Evolutionary conservation across 2,113 vertebrate species (phyloP), one percentile per base, ranked within the genome.

Genomic region (Tragelaphus imberbis): DNA sequence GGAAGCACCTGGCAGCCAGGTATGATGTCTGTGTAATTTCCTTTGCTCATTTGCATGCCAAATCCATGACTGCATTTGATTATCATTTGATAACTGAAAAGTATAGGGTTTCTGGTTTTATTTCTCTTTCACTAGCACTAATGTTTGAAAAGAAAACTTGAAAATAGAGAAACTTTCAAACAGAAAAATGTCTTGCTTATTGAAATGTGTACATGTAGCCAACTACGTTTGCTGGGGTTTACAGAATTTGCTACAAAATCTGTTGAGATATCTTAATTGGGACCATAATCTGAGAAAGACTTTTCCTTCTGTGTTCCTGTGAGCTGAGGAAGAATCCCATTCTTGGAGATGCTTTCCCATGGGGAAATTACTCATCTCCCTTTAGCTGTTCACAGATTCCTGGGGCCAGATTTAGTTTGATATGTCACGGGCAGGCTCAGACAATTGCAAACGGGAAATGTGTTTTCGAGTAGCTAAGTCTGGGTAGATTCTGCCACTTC

Each of bases 41-140:
- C 27, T 61, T 85, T 82, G 85, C 68, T 94, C 28, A 51, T 55
- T 58, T 63, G 15, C 16, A 47, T 9, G 19, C 11, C 91, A 19
- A 68, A 85, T 9, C 65, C 36, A 65, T 12, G 17, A 27, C 53
- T 40, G 92, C 36, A 53, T 95, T 93, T 94, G 19, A 49, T 88
- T 90, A 75, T 40, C 86, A 88, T n/a, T 11, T 47, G 19, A 71
- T 40, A 63, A 12, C 65, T 81, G 49, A 84, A 88, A 97, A 85
- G 11, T 51, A 14, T 9, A 85, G 59, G 19, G 11, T 90, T 95
- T 88, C 84, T 44, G 63, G 58, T 88, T 91, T 92, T 53, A 95
- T 25, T 75, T 88, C 88, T 95, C 28, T 75, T 91, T 94, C 61
- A 96, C 55, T 27, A 86, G 59, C 91, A 92, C 81, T 95, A 89